Conservation (phyloP, 2,113 vertebrate species). For the Oophaga pumilio region DNA sequence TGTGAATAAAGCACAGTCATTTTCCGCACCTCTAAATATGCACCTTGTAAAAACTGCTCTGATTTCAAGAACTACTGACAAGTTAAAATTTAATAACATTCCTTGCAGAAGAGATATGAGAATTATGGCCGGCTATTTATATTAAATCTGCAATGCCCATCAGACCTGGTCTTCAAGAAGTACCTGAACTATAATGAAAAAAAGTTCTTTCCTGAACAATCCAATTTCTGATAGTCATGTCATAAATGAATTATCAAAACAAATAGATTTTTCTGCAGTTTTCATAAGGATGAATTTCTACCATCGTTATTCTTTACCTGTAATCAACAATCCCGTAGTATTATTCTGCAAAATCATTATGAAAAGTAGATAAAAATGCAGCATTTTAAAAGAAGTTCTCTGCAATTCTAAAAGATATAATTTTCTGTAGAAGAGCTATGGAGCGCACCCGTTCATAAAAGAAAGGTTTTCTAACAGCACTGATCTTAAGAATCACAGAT, state of each 20-base stretch:
- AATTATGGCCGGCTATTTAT: conserved; percentile 38
- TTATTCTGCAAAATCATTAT: neutral
- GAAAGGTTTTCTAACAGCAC: too few relatives aligned
- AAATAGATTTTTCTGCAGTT: neutral
- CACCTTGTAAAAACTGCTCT: neutral
- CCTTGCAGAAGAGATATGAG: conserved; percentile 33
- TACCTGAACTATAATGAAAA: conserved; percentile 7
- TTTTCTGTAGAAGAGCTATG: too few relatives aligned
- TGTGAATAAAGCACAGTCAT: neutral
- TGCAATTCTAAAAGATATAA: too few relatives aligned
- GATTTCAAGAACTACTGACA: conserved; percentile 31
- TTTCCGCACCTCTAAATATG: neutral
- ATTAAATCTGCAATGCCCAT: conserved; percentile 10
- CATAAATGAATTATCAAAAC: conserved; percentile 26
- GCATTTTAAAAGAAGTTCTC: too few relatives aligned
- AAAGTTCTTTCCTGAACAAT: conserved; percentile 22
- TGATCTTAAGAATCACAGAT: too few relatives aligned
- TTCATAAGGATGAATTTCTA: neutral
- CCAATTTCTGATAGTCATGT: conserved; percentile 5
- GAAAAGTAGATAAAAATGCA: neutral
- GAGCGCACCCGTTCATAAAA: too few relatives aligned
- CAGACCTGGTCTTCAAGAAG: conserved; percentile 9
- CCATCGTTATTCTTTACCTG: neutral
- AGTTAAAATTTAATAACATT: conserved; percentile 42
- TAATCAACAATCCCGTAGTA: neutral